Base-by-base conservation (phyloP, 2,797 vertebrate genomes). In the Pipistrellus pygmaeus region DNA sequence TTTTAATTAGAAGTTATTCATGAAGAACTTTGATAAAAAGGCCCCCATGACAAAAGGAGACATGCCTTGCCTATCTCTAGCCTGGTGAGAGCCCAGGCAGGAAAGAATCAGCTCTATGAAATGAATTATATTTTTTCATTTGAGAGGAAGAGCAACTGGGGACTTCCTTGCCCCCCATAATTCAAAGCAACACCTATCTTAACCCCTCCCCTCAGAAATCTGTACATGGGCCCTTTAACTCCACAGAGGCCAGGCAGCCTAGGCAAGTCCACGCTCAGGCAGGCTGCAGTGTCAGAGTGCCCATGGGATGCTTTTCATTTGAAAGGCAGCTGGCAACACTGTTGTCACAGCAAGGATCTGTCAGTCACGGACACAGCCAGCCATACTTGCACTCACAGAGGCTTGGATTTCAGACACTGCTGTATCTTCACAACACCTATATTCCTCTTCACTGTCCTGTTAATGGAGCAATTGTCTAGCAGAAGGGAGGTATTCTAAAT, bases 401-500 rank as follows among this genome's bases (percentile, higher is more conserved):
- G 13, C 18, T 18, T 91, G 69, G 44, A 83, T 82, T 66, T 71
- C 73, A 81, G 12, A 21, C 30, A 30, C 4, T 27, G 62, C 38
- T 64, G 0, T 10, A 0, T 15, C 20, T 15, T 3, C 27, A 69
- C 23, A n/a, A 18, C 25, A 18, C 9, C 27, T 10, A 5, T 44
- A 17, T 44, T n/a, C 14, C 23, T 66, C 46, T 62, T 51, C 5
- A 20, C 7, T 8, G 0, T 68, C 41, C 55, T 71, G 7, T 69
- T 38, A 82, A 68, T 51, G 60, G 32, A 68, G 21, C n/a, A 57
- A 21, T 15, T 64, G 41, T 35, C 84, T 46, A 75, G 17, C 8
- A 71, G n/a, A 93, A 86, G 44, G 51, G 35, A 90, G 35, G 25
- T 41, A 32, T 88, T 68, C 23, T 80, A 88, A 85, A 89, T 55